Conservation (phyloP, 2,113 vertebrate species). For the Thinocorus orbignyianus region DNA sequence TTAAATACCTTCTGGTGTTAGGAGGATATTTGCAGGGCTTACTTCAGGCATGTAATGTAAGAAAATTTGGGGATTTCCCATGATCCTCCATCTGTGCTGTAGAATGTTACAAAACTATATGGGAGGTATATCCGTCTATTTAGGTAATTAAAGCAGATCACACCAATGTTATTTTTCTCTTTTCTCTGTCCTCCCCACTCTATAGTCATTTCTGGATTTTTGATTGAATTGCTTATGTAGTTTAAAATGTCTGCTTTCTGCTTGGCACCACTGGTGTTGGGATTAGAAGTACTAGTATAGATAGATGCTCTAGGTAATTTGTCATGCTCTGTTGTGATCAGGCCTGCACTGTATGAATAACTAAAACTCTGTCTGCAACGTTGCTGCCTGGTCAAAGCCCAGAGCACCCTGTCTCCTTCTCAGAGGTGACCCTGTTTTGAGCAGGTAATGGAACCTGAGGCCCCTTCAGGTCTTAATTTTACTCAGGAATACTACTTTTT, state of each 20-base stretch:
- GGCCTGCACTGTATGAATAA: neutral
- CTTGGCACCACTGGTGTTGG: neutral
- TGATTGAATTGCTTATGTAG: neutral
- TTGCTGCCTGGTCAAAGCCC: neutral
- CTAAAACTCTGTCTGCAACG: neutral
- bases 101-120: neutral
- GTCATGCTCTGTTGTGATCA: neutral
- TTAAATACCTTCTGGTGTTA: neutral
- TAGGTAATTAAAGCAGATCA: neutral
- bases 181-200: neutral
- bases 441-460: neutral
- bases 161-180: neutral
- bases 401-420: neutral
- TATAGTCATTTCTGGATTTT: neutral
- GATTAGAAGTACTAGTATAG: neutral
- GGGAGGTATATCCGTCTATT: too few species aligned
- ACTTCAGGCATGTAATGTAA: neutral
- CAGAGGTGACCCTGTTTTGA: neutral
- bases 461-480: neutral
- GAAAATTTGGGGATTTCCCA: neutral
- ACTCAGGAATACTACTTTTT: too few species aligned
- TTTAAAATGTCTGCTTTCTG: neutral
- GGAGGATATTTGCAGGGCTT: neutral
- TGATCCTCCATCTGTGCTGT: neutral
- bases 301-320: neutral